Evolutionary conservation across 2,113 vertebrate genomes (phyloP).

Genomic region (Rhinolophus ferrumequinum): DNA sequence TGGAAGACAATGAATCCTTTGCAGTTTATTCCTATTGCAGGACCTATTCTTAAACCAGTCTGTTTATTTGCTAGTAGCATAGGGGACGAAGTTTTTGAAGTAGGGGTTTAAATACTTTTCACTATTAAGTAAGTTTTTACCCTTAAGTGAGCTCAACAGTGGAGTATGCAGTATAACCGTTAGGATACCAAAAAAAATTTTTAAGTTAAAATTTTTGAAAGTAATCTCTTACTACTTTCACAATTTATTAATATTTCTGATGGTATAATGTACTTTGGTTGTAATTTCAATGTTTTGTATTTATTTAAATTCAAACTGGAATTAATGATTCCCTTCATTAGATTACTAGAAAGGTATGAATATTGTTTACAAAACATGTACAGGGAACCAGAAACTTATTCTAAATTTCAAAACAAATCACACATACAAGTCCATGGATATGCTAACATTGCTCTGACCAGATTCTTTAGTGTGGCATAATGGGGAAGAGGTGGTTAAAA

Average conservation of each 20-base stretch:
- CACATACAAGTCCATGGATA: background rate
- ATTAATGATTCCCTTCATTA: background rate
- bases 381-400: background rate
- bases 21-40: background rate
- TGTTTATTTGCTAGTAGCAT: background rate
- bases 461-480: background rate
- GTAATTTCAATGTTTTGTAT: background rate
- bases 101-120: background rate
- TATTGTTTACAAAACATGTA: background rate
- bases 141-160: background rate
- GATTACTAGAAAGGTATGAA: background rate
- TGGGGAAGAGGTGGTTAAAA: background rate
- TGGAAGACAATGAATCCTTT: background rate
- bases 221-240: background rate
- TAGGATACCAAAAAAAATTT: background rate
- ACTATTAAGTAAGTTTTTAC: background rate
- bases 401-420: background rate
- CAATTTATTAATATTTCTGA: conserved; percentile 10
- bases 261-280: background rate
- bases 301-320: background rate
- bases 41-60: background rate
- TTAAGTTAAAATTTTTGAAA: background rate
- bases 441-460: background rate
- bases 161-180: background rate
- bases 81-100: conserved; percentile 11